Evolutionary conservation across 2,797 vertebrate species (phyloP).

Genomic region (Acropternis orthonyx): DNA sequence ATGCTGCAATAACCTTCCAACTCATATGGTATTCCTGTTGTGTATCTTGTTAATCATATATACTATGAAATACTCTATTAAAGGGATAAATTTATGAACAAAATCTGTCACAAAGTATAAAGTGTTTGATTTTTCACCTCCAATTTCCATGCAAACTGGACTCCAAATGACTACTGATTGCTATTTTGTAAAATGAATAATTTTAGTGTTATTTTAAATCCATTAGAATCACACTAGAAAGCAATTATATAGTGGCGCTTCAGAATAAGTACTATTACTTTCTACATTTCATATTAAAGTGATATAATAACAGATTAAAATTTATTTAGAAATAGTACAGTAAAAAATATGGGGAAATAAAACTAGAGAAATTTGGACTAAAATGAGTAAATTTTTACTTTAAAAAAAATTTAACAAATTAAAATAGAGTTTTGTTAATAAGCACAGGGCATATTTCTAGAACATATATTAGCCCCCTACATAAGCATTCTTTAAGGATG

Average conservation of each 20-base stretch:
- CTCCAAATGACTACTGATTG: background rate
- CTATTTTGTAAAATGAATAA: background rate
- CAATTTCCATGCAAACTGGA: background rate
- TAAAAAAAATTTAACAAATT: background rate
- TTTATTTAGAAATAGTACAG: background rate
- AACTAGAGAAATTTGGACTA: background rate
- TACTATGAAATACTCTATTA: background rate
- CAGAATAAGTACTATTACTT: background rate
- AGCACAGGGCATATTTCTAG: background rate
- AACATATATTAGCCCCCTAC: background rate
- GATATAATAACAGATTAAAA: background rate
- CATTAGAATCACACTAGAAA: background rate
- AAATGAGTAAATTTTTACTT: background rate
- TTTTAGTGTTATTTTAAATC: background rate
- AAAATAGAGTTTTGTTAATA: background rate
- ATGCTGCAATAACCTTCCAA: background rate
- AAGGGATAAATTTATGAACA: background rate
- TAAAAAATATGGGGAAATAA: background rate
- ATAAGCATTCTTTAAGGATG: background rate
- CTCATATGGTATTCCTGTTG: background rate
- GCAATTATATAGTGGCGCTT: background rate
- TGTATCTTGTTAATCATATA: background rate
- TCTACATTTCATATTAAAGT: background rate
- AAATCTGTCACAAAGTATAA: background rate
- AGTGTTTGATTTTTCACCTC: background rate